phyloP scores from a whole-genome alignment of 2,113 vertebrate genomes.

The Neolamprologus devosi region DNA sequence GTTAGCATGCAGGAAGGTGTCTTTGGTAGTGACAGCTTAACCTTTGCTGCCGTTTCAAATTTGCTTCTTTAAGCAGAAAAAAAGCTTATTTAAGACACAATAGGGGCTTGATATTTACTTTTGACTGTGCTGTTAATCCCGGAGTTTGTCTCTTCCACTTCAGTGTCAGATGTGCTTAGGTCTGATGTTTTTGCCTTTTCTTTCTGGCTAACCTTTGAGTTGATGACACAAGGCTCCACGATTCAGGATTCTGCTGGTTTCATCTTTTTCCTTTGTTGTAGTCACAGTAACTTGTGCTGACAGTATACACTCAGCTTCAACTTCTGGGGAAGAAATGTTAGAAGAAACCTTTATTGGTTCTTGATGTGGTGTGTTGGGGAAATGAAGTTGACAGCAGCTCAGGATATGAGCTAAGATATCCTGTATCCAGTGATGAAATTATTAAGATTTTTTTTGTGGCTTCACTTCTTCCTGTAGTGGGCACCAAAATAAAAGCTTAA shows the following conservation, averaged over 20 bases:
- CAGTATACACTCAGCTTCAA: background rate
- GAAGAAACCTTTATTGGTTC: background rate
- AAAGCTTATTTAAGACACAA: background rate
- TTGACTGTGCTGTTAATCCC: background rate
- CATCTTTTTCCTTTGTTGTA: background rate
- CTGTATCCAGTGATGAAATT: background rate
- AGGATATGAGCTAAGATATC: background rate
- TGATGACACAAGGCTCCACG: background rate
- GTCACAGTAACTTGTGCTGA: background rate
- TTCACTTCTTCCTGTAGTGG: background rate
- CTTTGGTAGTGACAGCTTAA: background rate
- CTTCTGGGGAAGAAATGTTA: background rate
- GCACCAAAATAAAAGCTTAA: background rate
- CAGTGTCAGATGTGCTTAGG: slow-evolving; percentile 10
- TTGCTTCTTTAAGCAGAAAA: background rate
- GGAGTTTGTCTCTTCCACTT: background rate
- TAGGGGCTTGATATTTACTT: background rate
- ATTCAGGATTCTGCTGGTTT: background rate
- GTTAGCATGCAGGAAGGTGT: background rate
- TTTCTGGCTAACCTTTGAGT: background rate
- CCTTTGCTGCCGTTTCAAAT: background rate
- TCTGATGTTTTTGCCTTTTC: background rate
- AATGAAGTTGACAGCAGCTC: background rate
- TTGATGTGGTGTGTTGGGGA: background rate
- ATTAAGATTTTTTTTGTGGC: background rate